These are phyloP conservation scores for Omphaloscelis lunosa DNA, from an alignment of 2,888 invertebrate species.

Conservation along the genomic window DNA sequence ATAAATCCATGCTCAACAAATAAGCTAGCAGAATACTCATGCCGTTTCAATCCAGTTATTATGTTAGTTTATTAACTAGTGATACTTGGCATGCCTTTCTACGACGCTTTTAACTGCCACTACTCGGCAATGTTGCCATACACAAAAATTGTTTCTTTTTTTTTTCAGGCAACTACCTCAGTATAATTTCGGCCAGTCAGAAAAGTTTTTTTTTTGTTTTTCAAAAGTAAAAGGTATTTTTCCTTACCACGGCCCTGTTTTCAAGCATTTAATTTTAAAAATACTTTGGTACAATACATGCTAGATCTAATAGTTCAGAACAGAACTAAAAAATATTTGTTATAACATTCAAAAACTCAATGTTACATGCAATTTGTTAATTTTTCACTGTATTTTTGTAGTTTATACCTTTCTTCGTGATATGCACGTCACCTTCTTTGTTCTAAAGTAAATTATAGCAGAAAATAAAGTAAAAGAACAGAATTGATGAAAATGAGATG, in stretches of 20 bases:
- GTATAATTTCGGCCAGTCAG: neutral
- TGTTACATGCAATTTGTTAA: constrained; percentile 59
- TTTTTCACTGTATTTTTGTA: constrained; percentile 48
- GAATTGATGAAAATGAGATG: neutral
- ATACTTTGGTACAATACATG: constrained; percentile 33
- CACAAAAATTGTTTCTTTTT: neutral
- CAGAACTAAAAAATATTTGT: constrained; percentile 28
- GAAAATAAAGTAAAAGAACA: constrained; percentile 19
- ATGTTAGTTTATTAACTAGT: constrained; percentile 74
- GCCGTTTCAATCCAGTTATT: constrained; percentile 72
- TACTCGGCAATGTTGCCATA: constrained; percentile 56
- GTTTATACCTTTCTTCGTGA: constrained; percentile 61
- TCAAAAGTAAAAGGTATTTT: neutral
- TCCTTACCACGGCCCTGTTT: neutral
- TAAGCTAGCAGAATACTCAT: constrained; percentile 75
- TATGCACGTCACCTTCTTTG: constrained; percentile 62
- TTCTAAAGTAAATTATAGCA: constrained; percentile 52
- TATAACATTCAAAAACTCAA: constrained; percentile 36
- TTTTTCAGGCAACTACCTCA: neutral
- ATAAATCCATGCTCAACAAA: constrained; percentile 76
- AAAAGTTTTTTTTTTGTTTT: neutral
- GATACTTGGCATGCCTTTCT: constrained; percentile 76
- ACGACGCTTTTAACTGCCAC: constrained; percentile 68
- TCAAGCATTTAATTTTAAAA: constrained; percentile 28
- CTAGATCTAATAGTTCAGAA: constrained; percentile 27